These are phyloP conservation scores for Butorides virescens DNA, from an alignment of 2,113 vertebrate genomes.

Conservation along the genomic window DNA sequence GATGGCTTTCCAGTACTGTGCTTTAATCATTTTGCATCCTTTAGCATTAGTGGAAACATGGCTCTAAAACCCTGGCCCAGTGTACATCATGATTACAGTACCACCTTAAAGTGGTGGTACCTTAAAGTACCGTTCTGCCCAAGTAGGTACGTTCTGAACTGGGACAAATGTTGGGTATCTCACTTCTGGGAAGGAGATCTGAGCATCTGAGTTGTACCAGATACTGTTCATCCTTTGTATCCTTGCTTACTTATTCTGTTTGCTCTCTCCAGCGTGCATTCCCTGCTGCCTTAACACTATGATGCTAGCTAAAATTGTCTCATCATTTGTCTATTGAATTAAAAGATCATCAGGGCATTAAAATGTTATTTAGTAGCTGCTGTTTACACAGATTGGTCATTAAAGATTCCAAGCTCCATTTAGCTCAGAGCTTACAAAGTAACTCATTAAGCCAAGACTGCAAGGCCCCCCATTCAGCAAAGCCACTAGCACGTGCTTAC, in stretches of 20 bases:
- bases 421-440: constrained; percentile 34
- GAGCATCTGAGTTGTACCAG: neutral
- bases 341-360: constrained; percentile 54
- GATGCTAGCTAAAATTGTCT: constrained; percentile 25
- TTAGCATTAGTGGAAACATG: neutral
- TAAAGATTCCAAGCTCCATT: constrained; percentile 49
- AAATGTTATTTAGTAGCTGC: constrained; percentile 42
- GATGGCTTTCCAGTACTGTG: neutral
- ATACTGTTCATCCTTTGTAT: neutral
- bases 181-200: neutral
- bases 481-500: neutral
- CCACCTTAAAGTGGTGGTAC: neutral
- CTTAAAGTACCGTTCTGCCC: neutral
- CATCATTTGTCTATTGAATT: constrained; percentile 49
- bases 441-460: constrained; percentile 8
- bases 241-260: neutral
- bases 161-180: neutral
- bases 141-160: neutral
- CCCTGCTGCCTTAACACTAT: neutral
- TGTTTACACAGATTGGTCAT: constrained; percentile 56
- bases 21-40: neutral
- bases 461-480: neutral
- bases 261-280: neutral
- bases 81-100: neutral
- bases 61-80: neutral